Evolutionary conservation across 2,113 vertebrate species (phyloP).

Genomic region (Ellobius talpinus): DNA sequence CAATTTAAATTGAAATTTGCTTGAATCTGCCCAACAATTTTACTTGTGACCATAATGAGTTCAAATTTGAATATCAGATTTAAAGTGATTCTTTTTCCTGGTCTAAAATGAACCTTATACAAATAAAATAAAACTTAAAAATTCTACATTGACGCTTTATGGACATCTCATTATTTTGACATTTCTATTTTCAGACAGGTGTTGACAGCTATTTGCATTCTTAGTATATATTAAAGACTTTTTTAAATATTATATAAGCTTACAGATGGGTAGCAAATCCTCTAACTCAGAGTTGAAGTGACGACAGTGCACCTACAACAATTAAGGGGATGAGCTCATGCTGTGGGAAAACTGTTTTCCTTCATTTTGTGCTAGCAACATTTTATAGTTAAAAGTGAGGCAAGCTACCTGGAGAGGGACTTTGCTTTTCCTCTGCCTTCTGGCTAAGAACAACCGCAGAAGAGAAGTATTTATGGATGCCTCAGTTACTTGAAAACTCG

Average conservation of each 20-base stretch:
- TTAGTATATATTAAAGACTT: slow-evolving; percentile 34
- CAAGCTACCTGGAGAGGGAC: background rate
- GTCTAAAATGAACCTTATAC: slow-evolving; percentile 54
- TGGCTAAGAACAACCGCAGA: background rate
- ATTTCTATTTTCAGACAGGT: background rate
- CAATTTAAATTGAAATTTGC: slow-evolving; percentile 44
- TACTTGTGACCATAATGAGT: background rate
- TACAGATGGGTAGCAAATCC: background rate
- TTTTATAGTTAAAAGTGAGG: slow-evolving; percentile 15
- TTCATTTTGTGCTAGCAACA: background rate
- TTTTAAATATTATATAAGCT: slow-evolving; percentile 18
- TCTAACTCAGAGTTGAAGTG: background rate
- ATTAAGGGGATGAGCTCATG: background rate
- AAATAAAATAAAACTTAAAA: slow-evolving; percentile 36
- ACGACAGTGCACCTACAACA: background rate
- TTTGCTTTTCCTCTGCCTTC: background rate
- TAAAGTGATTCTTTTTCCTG: slow-evolving; percentile 53
- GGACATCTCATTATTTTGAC: slow-evolving; percentile 34
- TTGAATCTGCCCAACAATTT: slow-evolving; percentile 45
- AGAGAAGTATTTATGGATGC: background rate
- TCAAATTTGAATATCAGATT: slow-evolving; percentile 58
- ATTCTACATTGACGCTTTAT: background rate
- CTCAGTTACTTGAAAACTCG: background rate
- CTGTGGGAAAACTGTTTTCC: background rate
- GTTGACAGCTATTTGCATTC: background rate